Percentiles rank a stretch among this genome's conserved stretches.
Evolutionary conservation across 2,113 vertebrate species (phyloP).

Genomic region (Platanista minor): DNA sequence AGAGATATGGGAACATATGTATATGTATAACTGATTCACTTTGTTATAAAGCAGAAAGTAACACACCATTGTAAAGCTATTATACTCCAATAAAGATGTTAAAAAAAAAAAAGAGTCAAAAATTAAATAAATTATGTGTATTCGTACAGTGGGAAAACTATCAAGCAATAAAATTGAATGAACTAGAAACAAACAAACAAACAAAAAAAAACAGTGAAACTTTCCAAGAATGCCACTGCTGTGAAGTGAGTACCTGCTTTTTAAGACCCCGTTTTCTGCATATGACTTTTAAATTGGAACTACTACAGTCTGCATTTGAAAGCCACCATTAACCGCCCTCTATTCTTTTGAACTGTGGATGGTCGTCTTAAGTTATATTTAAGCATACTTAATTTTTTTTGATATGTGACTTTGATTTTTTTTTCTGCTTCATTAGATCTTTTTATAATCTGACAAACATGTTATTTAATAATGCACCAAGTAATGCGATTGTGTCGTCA

Average conservation of each 20-base stretch:
- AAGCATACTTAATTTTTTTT: not conserved
- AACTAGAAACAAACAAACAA: too few species aligned
- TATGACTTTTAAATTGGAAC: not conserved
- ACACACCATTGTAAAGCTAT: too few species aligned
- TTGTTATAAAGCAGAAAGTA: too few species aligned
- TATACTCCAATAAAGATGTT: too few species aligned
- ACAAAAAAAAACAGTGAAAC: not conserved
- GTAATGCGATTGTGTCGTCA: slow-evolving; percentile 11
- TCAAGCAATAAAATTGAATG: too few species aligned
- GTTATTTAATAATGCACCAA: not conserved
- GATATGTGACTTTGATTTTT: not conserved
- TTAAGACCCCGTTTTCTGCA: not conserved
- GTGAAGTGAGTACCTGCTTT: not conserved
- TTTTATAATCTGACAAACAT: slow-evolving; percentile 20
- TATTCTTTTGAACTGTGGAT: slow-evolving; percentile 24
- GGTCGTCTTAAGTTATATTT: not conserved
- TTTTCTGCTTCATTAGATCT: slow-evolving; percentile 22
- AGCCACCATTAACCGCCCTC: not conserved
- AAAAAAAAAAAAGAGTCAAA: too few species aligned
- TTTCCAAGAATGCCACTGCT: not conserved
- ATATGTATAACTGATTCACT: too few species aligned
- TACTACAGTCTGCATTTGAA: slow-evolving; percentile 37
- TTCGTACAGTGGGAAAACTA: too few species aligned
- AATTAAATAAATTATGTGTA: too few species aligned
- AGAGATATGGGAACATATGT: too few species aligned